phyloP scores from a whole-genome alignment of 2,888 invertebrate genomes.

The Acronicta alni region DNA sequence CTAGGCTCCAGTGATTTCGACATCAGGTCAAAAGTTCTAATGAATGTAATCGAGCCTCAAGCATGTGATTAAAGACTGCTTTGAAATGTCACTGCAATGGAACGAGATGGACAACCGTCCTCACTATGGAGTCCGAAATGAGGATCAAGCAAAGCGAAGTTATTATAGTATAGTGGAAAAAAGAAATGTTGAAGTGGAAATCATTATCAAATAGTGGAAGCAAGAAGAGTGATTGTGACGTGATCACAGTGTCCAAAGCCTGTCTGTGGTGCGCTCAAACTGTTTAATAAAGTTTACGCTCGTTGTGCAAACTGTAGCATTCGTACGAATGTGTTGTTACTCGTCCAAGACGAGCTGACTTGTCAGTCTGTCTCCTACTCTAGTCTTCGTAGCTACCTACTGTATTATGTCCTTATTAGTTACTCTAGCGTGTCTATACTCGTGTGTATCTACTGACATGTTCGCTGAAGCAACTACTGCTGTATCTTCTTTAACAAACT shows the following conservation, averaged over 20 bases:
- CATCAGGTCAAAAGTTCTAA: neutral
- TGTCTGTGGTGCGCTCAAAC: slow-evolving; percentile 27
- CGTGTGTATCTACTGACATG: slow-evolving; percentile 54
- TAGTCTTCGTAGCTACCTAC: slow-evolving; percentile 77
- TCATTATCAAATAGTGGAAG: slow-evolving; percentile 34
- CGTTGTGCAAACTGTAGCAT: slow-evolving; percentile 48
- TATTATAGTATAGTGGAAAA: slow-evolving; percentile 13
- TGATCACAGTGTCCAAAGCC: slow-evolving; percentile 37
- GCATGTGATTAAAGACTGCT: neutral
- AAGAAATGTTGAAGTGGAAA: slow-evolving; percentile 7
- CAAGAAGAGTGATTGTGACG: slow-evolving; percentile 45
- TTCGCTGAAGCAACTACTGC: slow-evolving; percentile 36
- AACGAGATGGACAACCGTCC: slow-evolving; percentile 4
- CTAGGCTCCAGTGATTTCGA: slow-evolving; percentile 12
- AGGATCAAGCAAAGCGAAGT: slow-evolving; percentile 3
- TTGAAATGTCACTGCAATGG: slow-evolving; percentile 1
- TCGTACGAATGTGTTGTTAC: slow-evolving; percentile 50
- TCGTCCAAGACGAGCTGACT: slow-evolving; percentile 58
- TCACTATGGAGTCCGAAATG: slow-evolving; percentile 38
- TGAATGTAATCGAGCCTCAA: neutral
- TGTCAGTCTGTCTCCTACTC: slow-evolving; percentile 54
- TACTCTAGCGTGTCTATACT: slow-evolving; percentile 67
- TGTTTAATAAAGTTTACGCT: slow-evolving; percentile 26
- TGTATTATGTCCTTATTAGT: slow-evolving; percentile 66
- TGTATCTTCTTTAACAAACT: slow-evolving; percentile 2